A percentile compares a stretch with the other conserved stretches of the same genome.
Evolutionary conservation across 2,113 vertebrate genomes (phyloP).

Genomic region (Pholis gunnellus): DNA sequence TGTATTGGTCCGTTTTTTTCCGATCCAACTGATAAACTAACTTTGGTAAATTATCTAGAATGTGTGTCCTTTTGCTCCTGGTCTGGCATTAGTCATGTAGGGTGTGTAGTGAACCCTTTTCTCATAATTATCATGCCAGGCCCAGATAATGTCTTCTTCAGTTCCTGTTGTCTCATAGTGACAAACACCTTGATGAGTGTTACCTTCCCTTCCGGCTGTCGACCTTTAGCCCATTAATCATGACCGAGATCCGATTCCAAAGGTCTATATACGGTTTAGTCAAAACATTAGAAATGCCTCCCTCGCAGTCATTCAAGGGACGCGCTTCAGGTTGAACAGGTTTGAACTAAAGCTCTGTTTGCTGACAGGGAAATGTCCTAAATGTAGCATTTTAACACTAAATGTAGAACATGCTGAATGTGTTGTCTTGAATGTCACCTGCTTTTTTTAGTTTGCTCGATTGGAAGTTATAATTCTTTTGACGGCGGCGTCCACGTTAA

Average conservation of each 20-base stretch:
- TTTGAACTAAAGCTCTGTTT: slow-evolving; percentile 13
- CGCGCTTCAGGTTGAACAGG: background rate
- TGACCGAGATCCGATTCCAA: slow-evolving; percentile 22
- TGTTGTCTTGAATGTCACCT: background rate
- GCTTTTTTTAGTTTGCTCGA: background rate
- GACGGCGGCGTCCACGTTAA: background rate
- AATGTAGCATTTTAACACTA: background rate
- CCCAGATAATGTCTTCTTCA: slow-evolving; percentile 1
- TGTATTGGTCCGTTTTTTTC: background rate
- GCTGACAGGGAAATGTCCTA: background rate
- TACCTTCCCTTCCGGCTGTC: background rate
- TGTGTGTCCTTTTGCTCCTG: no score
- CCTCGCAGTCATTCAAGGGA: background rate
- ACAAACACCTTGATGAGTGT: background rate
- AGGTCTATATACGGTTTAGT: slow-evolving; percentile 38
- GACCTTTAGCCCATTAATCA: slow-evolving; percentile 21
- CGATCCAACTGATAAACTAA: background rate
- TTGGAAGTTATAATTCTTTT: background rate
- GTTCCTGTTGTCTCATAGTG: background rate
- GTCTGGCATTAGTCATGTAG: background rate
- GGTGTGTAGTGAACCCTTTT: background rate
- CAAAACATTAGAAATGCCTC: background rate
- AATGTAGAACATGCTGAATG: background rate
- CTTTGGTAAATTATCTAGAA: background rate
- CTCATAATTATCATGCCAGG: background rate